Evolutionary conservation across 2,113 vertebrate species (phyloP), one percentile per base, ranked within the genome.

Genomic region (mouse (Mus musculus)): DNA sequence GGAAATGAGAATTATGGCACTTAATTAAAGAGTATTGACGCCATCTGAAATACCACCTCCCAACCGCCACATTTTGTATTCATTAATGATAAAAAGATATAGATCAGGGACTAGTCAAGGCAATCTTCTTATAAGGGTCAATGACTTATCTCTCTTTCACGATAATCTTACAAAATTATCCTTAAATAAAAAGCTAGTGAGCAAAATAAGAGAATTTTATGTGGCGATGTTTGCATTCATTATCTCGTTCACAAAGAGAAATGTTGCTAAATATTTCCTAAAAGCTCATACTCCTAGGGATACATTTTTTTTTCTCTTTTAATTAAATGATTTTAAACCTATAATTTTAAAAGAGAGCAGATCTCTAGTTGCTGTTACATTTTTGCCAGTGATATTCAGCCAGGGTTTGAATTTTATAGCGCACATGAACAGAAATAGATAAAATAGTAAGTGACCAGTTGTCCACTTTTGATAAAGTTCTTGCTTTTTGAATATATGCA

Each of bases 21-120:
- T 98, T 99, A 99, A 99, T 99, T 99, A 99, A 99, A 99, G 98
- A 98, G 98, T 98, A 99, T 99, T 99, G 99, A 99, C 98, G 99
- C 98, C 99, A 99, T 98, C 99, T 99, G 99, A 98, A 97, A 98
- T 98, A 97, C 97, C 98, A 98, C 98, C 96, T 98, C 98, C 97
- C 97, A 97, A 98, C 96, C 95, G 98, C 98, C 97, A 96, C 88
- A 61, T 98, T 98, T 96, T 96, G 94, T 94, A 95, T 98, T 98
- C 98, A 98, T 98, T 98, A 98, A 97, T 98, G 97, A 96, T 88
- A 75, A 95, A 97, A 81, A 98, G 12, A 69, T 36, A 36, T 69
- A 98, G 20, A 46, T 97, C 93, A 95, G 85, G 78, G 94, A 91
- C 96, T 88, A 65, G 4, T 97, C 96, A 93, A 96, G 82, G 81